Conservation (phyloP, 2,797 vertebrate species). For the Eulemur albifrons region DNA sequence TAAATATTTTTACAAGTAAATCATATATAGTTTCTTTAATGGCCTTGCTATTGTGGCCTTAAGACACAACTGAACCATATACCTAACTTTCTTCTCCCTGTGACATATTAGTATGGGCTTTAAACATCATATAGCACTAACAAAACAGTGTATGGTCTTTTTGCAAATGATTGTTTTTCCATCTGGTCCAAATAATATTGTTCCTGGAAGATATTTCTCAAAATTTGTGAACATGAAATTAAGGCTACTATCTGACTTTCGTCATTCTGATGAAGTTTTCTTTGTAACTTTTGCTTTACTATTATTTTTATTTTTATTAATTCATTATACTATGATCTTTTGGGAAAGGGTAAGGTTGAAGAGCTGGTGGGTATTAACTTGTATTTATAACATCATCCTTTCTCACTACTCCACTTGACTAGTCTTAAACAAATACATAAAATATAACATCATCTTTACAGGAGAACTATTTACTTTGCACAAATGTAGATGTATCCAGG, state of each 20-base stretch:
- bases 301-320: background rate
- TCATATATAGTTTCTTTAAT: background rate
- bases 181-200: background rate
- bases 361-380: background rate
- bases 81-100: background rate
- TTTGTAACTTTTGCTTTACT: background rate
- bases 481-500: background rate
- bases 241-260: background rate
- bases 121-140: background rate
- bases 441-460: background rate
- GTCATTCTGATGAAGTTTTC: background rate
- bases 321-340: background rate
- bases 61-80: background rate
- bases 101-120: background rate
- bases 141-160: background rate
- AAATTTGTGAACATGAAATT: background rate
- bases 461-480: conserved; percentile 22
- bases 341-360: background rate
- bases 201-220: background rate
- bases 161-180: background rate
- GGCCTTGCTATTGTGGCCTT: background rate
- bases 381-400: background rate
- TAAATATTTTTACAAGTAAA: background rate
- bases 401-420: no score
- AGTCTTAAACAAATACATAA: no score